phyloP scores from a whole-genome alignment of 2,797 vertebrate genomes.

The Falco concolor region DNA sequence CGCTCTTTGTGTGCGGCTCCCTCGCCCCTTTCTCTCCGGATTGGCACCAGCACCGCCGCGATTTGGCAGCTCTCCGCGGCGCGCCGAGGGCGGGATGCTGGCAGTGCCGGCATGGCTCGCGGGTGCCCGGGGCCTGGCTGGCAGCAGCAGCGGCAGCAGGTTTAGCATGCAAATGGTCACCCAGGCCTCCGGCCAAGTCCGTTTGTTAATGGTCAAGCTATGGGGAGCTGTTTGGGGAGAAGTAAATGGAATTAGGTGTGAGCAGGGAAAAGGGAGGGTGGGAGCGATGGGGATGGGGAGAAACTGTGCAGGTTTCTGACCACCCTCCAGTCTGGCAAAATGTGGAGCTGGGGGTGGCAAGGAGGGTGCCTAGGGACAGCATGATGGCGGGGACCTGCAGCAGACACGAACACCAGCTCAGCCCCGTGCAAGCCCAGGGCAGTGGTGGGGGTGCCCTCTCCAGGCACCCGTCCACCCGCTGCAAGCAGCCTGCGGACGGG shows the following conservation, averaged over 20 bases:
- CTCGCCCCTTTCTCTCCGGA: not conserved
- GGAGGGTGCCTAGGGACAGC: not conserved
- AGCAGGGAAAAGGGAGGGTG: not conserved
- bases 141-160: not conserved
- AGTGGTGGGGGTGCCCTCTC: not conserved
- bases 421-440: not conserved
- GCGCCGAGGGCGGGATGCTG: not conserved
- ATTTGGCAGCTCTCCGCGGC: not conserved
- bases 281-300: not conserved
- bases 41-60: not conserved
- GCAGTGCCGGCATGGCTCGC: not conserved
- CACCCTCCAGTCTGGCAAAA: fast-evolving
- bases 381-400: fast-evolving
- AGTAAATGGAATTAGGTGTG: not conserved
- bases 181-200: not conserved
- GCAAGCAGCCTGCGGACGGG: not conserved
- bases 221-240: not conserved
- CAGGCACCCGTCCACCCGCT: not conserved
- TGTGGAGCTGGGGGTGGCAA: fast-evolving
- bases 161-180: not conserved
- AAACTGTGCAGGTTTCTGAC: fast-evolving
- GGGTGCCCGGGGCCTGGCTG: not conserved
- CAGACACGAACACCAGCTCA: fast-evolving
- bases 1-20: constrained; percentile 53
- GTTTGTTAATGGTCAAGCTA: not conserved